phyloP scores from a whole-genome alignment of 1,140 invertebrate species.

The Dreissena polymorpha region DNA sequence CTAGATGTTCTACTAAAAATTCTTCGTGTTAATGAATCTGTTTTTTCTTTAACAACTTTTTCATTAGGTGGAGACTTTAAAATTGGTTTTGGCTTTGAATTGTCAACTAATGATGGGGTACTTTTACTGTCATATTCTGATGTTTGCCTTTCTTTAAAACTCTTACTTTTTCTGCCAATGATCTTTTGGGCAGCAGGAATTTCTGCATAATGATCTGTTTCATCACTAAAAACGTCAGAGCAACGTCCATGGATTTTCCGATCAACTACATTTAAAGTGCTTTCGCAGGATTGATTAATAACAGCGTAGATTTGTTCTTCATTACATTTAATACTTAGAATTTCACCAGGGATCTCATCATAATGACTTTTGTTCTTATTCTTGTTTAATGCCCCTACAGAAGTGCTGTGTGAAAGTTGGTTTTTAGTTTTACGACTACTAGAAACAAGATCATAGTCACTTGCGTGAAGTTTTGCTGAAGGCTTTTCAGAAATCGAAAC shows the following conservation, averaged over 20 bases:
- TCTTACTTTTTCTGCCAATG: slow-evolving; percentile 47
- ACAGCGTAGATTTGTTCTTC: slow-evolving; percentile 43
- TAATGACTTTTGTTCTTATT: not conserved
- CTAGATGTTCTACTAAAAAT: too few relatives aligned
- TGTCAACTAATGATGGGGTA: slow-evolving; percentile 5
- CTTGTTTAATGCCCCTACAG: slow-evolving; percentile 23
- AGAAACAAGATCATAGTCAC: slow-evolving; percentile 3
- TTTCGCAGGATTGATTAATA: not conserved
- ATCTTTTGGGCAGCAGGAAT: slow-evolving; percentile 27
- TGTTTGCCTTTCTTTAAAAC: slow-evolving; percentile 20
- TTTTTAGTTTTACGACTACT: not conserved
- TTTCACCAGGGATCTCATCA: slow-evolving; percentile 21
- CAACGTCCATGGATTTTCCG: not conserved
- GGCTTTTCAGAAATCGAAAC: not conserved
- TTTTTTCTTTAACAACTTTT: too few relatives aligned
- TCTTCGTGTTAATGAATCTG: too few relatives aligned
- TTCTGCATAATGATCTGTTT: not conserved
- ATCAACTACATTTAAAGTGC: too few relatives aligned
- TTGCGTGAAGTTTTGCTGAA: not conserved
- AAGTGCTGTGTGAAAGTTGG: slow-evolving; percentile 10
- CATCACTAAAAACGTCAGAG: not conserved
- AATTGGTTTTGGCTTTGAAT: not conserved
- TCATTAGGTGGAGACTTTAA: not conserved
- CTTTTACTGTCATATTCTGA: not conserved
- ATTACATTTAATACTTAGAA: slow-evolving; percentile 14